These are phyloP conservation scores for Brachionus manjavacas DNA, from an alignment of 1,140 invertebrate genomes.

Conservation along the genomic window DNA sequence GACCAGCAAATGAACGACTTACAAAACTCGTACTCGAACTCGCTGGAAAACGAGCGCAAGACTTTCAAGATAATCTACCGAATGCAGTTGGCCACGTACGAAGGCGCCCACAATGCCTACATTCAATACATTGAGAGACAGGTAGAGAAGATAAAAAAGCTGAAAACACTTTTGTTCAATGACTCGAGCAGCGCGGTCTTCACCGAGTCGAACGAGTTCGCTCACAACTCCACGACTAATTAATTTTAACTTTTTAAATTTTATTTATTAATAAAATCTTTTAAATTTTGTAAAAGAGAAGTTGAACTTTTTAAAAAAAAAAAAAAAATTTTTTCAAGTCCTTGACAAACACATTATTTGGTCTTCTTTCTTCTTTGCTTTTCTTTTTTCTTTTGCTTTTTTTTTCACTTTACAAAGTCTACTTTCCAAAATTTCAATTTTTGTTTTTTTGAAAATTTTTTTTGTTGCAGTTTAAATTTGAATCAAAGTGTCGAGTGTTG, in stretches of 20 bases:
- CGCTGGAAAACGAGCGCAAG: conserved; percentile 36
- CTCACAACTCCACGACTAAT: too few relatives aligned
- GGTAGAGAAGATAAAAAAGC: conserved; percentile 35
- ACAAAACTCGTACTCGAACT: conserved; percentile 30
- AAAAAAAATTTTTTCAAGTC: neutral
- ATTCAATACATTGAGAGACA: conserved; percentile 38
- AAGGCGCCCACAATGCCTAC: conserved; percentile 38
- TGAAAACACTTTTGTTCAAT: conserved; percentile 24
- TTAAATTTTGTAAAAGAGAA: conserved; percentile 1
- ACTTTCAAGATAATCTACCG: conserved; percentile 41
- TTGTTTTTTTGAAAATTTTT: neutral
- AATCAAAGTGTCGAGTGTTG: neutral
- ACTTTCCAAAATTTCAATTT: neutral
- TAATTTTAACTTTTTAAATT: neutral
- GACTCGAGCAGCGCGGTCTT: neutral
- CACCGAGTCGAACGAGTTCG: neutral
- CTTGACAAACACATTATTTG: neutral
- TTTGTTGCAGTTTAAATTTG: neutral
- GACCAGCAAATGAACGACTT: conserved; percentile 35
- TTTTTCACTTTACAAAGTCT: neutral
- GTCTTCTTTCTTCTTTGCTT: neutral
- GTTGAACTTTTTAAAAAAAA: neutral
- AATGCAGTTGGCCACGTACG: conserved; percentile 35
- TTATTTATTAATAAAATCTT: conserved; percentile 2
- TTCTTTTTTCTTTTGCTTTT: neutral